phyloP scores from a whole-genome alignment of 2,888 invertebrate genomes.

The Chalcosyrphus nemorum region DNA sequence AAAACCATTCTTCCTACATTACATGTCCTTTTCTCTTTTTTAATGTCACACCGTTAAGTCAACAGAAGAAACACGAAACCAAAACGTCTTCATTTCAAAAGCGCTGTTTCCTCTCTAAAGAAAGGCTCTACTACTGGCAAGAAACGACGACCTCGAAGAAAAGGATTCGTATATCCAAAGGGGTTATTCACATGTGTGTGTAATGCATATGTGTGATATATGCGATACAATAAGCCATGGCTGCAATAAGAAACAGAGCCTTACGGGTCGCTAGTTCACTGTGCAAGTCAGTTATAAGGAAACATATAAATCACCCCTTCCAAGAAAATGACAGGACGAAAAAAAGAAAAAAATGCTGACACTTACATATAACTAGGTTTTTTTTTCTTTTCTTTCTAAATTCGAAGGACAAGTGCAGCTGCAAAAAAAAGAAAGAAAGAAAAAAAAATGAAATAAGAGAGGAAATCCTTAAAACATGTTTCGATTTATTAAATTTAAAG shows the following conservation, averaged over 20 bases:
- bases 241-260: conserved; percentile 38
- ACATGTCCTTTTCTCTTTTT: not conserved
- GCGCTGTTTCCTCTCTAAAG: not conserved
- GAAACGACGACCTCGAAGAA: not conserved
- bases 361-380: conserved; percentile 38
- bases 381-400: conserved; percentile 31
- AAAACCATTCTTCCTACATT: conserved; percentile 2
- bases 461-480: conserved; percentile 70
- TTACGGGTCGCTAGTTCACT: conserved; percentile 55
- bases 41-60: conserved; percentile 41
- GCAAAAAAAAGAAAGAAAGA: conserved; percentile 44
- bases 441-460: conserved; percentile 19
- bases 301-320: conserved; percentile 66
- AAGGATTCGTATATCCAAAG: conserved; percentile 49
- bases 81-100: conserved; percentile 50
- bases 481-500: conserved; percentile 71
- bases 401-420: conserved; percentile 69
- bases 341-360: conserved; percentile 59
- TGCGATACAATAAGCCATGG: conserved; percentile 54
- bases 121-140: conserved; percentile 4
- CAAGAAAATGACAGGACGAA: conserved; percentile 38
- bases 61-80: conserved; percentile 35
- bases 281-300: conserved; percentile 50
- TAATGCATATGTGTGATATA: conserved; percentile 57
- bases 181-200: conserved; percentile 10